phyloP scores from a whole-genome alignment of 2,113 vertebrate genomes.

The Gallinago media region DNA sequence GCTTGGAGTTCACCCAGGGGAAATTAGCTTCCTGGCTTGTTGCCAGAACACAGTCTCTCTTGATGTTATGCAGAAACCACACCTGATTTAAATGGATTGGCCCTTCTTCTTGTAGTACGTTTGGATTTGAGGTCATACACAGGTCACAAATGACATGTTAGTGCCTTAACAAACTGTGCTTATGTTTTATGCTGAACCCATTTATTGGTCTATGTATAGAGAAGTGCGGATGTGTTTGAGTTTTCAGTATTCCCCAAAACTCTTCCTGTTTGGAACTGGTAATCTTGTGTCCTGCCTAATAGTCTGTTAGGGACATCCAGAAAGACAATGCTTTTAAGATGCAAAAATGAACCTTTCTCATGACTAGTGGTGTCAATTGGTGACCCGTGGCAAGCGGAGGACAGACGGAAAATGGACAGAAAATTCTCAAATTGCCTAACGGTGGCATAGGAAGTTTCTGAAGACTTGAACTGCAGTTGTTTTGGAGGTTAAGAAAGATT shows the following conservation, averaged over 20 bases:
- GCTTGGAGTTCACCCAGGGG: background rate
- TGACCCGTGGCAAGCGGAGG: background rate
- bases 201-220: background rate
- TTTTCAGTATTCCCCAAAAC: background rate
- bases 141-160: background rate
- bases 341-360: background rate
- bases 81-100: background rate
- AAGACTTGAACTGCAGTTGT: constrained; percentile 17
- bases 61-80: background rate
- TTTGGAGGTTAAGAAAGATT: constrained; percentile 46
- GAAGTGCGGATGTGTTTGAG: background rate
- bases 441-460: background rate
- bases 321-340: too few relatives aligned
- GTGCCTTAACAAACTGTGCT: background rate
- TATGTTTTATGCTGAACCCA: background rate
- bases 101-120: background rate
- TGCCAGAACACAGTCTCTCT: background rate
- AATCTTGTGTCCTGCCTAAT: background rate
- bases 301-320: background rate
- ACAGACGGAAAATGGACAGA: background rate
- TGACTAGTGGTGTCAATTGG: background rate
- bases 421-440: background rate
- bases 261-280: background rate
- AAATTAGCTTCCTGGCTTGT: constrained; percentile 15
- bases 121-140: background rate